Evolutionary conservation across 2,113 vertebrate genomes (phyloP).

Genomic region (Oncorhynchus nerka): DNA sequence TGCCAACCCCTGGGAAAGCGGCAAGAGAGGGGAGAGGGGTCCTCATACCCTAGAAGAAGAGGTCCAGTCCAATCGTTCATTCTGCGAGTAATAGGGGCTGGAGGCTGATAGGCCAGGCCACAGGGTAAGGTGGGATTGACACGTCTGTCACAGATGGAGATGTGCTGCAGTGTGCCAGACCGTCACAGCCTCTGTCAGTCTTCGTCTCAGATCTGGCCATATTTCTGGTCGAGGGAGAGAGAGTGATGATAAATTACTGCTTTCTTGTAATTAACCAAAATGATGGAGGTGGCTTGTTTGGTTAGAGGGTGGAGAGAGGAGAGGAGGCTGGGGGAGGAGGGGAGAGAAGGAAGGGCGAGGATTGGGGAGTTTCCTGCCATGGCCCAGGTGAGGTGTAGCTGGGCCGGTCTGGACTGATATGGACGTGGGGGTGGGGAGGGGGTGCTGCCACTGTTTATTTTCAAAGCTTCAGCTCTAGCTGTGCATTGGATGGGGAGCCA

Average conservation of each 20-base stretch:
- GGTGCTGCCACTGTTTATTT: conserved; percentile 57
- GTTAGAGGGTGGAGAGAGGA: conserved; percentile 56
- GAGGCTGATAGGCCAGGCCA: conserved; percentile 8
- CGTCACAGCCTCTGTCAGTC: too few species aligned
- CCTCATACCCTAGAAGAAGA: too few species aligned
- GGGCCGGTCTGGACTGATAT: conserved; percentile 22
- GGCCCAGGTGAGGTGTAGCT: conserved; percentile 35
- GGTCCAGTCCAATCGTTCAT: not conserved
- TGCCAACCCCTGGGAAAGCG: not conserved
- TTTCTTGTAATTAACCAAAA: conserved; percentile 65
- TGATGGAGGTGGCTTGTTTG: conserved; percentile 54
- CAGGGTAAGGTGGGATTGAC: conserved; percentile 15
- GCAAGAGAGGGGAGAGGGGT: not conserved
- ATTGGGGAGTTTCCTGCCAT: conserved; percentile 51
- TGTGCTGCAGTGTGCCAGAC: not conserved
- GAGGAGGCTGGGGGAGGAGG: conserved; percentile 3
- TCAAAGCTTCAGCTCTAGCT: conserved; percentile 52
- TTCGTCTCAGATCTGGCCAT: conserved; percentile 20
- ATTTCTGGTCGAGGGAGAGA: not conserved
- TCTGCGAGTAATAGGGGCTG: conserved; percentile 21
- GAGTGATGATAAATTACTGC: conserved; percentile 57
- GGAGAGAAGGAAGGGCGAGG: conserved; percentile 1
- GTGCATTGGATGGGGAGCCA: conserved; percentile 14
- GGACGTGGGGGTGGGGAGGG: not conserved
- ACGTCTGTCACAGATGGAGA: conserved; percentile 9